Conservation (phyloP, 2,113 vertebrate genomes). For the Pachycephala philippinensis region DNA sequence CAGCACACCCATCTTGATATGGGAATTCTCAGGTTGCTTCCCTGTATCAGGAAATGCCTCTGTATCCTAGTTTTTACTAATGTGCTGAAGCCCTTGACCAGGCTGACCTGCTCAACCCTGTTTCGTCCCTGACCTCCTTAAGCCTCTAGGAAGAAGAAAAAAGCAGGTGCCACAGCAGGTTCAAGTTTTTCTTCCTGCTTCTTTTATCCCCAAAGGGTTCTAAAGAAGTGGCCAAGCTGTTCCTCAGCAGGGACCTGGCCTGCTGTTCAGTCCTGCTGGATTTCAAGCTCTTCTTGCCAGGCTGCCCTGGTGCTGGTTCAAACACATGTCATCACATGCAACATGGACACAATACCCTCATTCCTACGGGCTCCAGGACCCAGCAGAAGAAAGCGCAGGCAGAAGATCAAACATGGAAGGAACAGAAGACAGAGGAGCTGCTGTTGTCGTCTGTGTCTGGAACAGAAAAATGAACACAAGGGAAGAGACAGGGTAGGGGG, state of each 20-base stretch:
- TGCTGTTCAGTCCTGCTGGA: not conserved
- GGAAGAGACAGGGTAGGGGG: constrained; percentile 56
- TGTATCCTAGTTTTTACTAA: not conserved
- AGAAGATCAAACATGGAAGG: constrained; percentile 74
- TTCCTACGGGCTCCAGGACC: constrained; percentile 63
- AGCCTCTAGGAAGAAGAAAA: not conserved
- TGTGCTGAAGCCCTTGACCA: not conserved
- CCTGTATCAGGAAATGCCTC: accelerated
- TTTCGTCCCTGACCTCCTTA: not conserved
- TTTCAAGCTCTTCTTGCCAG: not conserved
- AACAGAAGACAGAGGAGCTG: constrained; percentile 66
- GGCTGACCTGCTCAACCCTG: not conserved
- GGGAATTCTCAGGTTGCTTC: not conserved
- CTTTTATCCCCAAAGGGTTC: not conserved
- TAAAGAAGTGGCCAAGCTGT: not conserved
- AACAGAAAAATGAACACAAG: constrained; percentile 64
- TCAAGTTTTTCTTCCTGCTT: not conserved
- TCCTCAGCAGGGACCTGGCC: not conserved
- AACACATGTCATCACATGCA: constrained; percentile 59
- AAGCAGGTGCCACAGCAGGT: constrained; percentile 5
- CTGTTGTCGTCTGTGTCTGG: constrained; percentile 56
- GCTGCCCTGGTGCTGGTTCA: constrained; percentile 41
- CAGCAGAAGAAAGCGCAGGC: constrained; percentile 69
- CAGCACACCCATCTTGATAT: not conserved
- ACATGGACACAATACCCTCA: constrained; percentile 56